phyloP scores from a whole-genome alignment of 2,888 invertebrate genomes.

The Nomada fabriciana region DNA sequence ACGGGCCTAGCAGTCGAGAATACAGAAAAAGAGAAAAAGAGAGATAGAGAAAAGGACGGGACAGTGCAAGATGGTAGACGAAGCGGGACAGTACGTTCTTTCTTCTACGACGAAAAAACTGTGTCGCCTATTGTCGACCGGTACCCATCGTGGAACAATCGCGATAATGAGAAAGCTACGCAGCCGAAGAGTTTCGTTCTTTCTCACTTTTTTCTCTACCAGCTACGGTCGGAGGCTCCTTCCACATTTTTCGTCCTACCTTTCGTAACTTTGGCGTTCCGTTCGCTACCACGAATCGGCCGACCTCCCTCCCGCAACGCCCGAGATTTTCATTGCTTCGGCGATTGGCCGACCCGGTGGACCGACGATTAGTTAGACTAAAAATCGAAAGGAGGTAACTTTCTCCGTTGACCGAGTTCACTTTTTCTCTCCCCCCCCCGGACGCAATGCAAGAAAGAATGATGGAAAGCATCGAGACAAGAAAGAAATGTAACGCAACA shows the following conservation, averaged over 20 bases:
- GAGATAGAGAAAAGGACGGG: constrained; percentile 12
- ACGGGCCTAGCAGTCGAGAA: constrained; percentile 28
- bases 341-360: not conserved
- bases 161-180: constrained; percentile 82
- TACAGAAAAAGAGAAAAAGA: constrained; percentile 13
- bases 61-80: not conserved
- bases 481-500: not conserved
- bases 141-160: constrained; percentile 79
- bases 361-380: not conserved
- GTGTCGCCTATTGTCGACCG: constrained; percentile 79
- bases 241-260: constrained; percentile 37
- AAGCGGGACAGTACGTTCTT: constrained; percentile 35
- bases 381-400: constrained; percentile 10
- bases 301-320: constrained; percentile 2
- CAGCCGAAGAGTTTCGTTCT: constrained; percentile 73
- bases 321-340: constrained; percentile 34
- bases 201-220: constrained; percentile 13
- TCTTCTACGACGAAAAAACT: constrained; percentile 76
- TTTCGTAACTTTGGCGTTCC: constrained; percentile 2
- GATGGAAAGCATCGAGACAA: not conserved
- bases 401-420: not conserved
- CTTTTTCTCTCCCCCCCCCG: not conserved
- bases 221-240: constrained; percentile 13
- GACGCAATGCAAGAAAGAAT: not conserved
- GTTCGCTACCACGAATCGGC: no score